Percentiles rank a stretch among this genome's conserved stretches.
Evolutionary conservation across 2,888 invertebrate genomes (phyloP).

Genomic region (Hypena proboscidalis): DNA sequence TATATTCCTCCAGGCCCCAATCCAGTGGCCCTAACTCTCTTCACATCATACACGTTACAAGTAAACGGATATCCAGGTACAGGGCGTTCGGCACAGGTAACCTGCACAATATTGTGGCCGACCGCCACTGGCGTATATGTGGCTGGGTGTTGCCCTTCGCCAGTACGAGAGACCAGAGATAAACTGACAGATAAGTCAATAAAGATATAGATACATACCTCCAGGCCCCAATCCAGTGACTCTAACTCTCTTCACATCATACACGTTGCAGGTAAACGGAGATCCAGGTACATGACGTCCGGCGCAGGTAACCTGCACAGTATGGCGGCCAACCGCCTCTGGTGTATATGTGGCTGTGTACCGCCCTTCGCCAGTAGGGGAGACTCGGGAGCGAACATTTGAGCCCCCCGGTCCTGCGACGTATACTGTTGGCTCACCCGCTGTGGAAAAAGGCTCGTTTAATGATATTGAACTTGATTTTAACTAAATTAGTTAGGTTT

Average conservation of each 20-base stretch:
- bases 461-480: too few relatives aligned
- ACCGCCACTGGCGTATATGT: too few relatives aligned
- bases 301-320: slow-evolving; percentile 92
- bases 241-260: slow-evolving; percentile 93
- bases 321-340: slow-evolving; percentile 94
- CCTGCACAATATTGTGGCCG: too few relatives aligned
- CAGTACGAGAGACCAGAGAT: too few relatives aligned
- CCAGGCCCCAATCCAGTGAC: slow-evolving; percentile 87
- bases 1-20: too few relatives aligned
- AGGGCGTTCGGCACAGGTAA: too few relatives aligned
- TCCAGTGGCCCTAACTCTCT: too few relatives aligned
- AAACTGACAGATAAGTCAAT: too few relatives aligned
- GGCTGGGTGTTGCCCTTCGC: too few relatives aligned
- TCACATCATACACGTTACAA: too few relatives aligned
- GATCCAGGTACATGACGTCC: slow-evolving; percentile 95
- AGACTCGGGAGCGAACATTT: slow-evolving; percentile 90
- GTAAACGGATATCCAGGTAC: too few relatives aligned
- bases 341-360: slow-evolving; percentile 93
- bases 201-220: slow-evolving; percentile 50
- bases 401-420: slow-evolving; percentile 94
- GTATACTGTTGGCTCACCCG: slow-evolving; percentile 88
- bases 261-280: slow-evolving; percentile 97
- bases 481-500: too few relatives aligned
- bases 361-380: slow-evolving; percentile 87
- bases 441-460: slow-evolving; percentile 49